Conservation (phyloP, 2,797 vertebrate species). For the Sebastes trivittatus region DNA sequence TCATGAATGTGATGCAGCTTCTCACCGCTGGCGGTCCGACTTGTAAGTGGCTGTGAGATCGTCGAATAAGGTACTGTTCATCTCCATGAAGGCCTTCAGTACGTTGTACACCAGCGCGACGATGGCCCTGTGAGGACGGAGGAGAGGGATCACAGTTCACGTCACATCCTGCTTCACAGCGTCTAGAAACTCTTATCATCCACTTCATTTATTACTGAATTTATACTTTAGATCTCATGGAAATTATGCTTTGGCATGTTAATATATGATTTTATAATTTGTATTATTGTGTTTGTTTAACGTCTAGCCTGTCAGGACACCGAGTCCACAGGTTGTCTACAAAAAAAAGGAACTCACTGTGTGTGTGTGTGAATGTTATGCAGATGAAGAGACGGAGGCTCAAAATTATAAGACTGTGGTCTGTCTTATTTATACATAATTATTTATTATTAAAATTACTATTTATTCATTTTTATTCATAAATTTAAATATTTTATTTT, state of each 20-base stretch:
- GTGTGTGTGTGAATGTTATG: too few relatives aligned
- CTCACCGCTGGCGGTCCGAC: conserved; percentile 99
- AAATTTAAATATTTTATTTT: too few relatives aligned
- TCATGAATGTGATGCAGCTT: not conserved
- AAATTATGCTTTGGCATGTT: not conserved
- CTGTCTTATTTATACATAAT: too few relatives aligned
- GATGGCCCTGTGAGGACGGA: conserved; percentile 87
- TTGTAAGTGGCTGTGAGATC: conserved; percentile 99
- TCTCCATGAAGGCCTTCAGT: conserved; percentile 99
- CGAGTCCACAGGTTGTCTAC: too few relatives aligned
- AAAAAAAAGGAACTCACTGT: too few relatives aligned
- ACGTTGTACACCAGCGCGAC: conserved; percentile 99
- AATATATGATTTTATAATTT: not conserved
- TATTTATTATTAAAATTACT: too few relatives aligned
- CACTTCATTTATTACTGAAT: not conserved
- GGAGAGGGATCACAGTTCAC: not conserved
- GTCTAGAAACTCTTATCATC: not conserved
- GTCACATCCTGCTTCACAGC: not conserved
- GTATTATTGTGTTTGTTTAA: too few relatives aligned
- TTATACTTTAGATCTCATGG: not conserved
- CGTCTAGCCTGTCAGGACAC: too few relatives aligned
- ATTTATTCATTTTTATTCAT: too few relatives aligned
- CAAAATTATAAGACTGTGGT: too few relatives aligned
- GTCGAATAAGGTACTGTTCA: conserved; percentile 99
- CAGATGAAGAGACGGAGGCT: too few relatives aligned